Percentiles rank a stretch among this genome's conserved stretches.
phyloP scores from a whole-genome alignment of 1,140 invertebrate genomes.

The Drosophila seguyi region DNA sequence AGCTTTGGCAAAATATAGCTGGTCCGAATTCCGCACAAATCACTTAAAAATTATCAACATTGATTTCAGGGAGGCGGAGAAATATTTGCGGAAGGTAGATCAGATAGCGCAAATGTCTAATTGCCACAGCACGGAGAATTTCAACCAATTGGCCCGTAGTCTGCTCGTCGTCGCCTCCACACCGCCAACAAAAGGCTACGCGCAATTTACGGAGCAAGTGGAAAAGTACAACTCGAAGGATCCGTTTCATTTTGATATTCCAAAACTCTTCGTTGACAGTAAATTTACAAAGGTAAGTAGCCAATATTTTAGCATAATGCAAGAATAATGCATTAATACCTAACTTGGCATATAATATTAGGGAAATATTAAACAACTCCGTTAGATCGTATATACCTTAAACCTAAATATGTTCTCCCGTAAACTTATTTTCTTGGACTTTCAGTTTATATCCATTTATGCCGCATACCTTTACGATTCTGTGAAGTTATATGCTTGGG shows the following conservation, averaged over 20 bases:
- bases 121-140: conserved; percentile 88
- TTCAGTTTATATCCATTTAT: conserved; percentile 95
- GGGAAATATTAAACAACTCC: not conserved
- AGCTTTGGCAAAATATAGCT: not conserved
- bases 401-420: not conserved
- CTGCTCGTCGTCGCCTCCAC: conserved; percentile 94
- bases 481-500: conserved; percentile 95
- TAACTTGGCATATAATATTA: not conserved
- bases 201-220: conserved; percentile 92
- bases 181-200: conserved; percentile 90
- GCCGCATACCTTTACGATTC: conserved; percentile 98
- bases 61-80: conserved; percentile 88
- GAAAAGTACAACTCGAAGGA: conserved; percentile 90
- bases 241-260: conserved; percentile 69
- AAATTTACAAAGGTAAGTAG: conserved; percentile 87
- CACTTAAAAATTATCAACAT: not conserved
- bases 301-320: too few species aligned
- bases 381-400: too few species aligned
- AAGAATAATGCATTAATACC: too few species aligned
- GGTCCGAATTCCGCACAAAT: not conserved
- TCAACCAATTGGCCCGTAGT: conserved; percentile 90
- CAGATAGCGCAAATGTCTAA: conserved; percentile 87
- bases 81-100: conserved; percentile 94
- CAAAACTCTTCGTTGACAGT: conserved; percentile 85
- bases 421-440: conserved; percentile 20